Base-by-base conservation (phyloP, 2,888 invertebrate species). In the Spodoptera littoralis region DNA sequence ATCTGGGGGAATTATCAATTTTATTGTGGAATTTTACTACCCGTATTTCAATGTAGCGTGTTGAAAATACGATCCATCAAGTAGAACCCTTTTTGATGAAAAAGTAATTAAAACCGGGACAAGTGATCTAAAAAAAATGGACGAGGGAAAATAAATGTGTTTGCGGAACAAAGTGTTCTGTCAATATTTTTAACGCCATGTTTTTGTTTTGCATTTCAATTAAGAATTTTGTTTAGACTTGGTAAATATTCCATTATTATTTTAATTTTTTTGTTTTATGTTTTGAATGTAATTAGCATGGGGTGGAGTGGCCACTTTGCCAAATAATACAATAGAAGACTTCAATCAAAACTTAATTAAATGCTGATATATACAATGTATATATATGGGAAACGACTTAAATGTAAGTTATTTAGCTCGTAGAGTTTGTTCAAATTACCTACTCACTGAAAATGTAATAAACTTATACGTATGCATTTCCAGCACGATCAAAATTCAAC, bases 91-190 rank as follows among this genome's bases (percentile, higher is more conserved):
- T 70, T 76, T 60, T 52, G 62, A 52, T 75, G 50, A 49, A 71
- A 71, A 76, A 60, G 50, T 64, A 72, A 76, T 72, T 73, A 65
- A 61, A 69, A 73, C 64, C 52, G 51, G 49, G 9, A 56, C 57
- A 55, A 55, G 30, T 45, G 49, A 53, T 55, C 54, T 70, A 51
- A 61, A 61, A 64, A 64, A 57, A 72, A 65, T 43, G 55, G 51
- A 36, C 27, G 48, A 4, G 12, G 53, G 30, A 46, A 54, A 51
- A 71, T 65, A 61, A 61, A 61, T 65, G 50, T 72, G 77, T 65
- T 70, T 75, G 52, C 56, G 27, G 42, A 50, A 6, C 59, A 53
- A 58, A 76, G 58, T 72, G 76, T 59, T 61, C 45, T 51, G 51
- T 58, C 72, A 71, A 72, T 70, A 72, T 55, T 60, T 52, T 22